Base-by-base conservation (phyloP, 2,888 invertebrate genomes). In the Amaurobius ferox region DNA sequence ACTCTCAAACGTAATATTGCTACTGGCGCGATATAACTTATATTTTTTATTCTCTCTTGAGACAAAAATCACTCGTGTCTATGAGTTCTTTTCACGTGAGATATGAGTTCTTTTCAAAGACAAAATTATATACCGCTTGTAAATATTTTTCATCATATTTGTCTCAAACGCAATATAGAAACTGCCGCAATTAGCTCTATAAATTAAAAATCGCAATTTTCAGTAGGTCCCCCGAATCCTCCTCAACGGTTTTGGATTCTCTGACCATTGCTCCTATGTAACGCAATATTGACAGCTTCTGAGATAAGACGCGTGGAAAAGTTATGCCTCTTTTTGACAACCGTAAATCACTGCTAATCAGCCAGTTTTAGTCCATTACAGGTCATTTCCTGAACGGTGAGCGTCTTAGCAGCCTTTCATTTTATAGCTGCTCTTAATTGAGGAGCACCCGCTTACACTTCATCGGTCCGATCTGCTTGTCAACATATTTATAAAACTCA, bases 271-370 rank as follows among this genome's bases (percentile, higher is more conserved):
- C 81, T 40, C 68, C 61, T 29, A 66, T 26, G 73, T 73, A 73
- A 79, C 44, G 71, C 71, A 66, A 39, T 76, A 83, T 83, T 83
- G 83, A 83, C 77, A 77, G 76, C 81, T 70, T 30, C 32, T 7
- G 32, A 62, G 83, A 83, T 83, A 83, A 83, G 64, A 30, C 28
- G 35, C 29, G 39, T 7, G 35, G 9, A 44, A 66, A 11, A 28
- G 61, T 40, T 70, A 44, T 68, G 29, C 55, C 66, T 64, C 48
- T 76, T 71, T 68, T 83, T 71, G 71, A 77, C 48, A 48, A 29
- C 23, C 29, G 64, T 83, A 83, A 83, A 83, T 83, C 83, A 83
- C 48, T 61, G 71, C 26, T 83, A 83, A 83, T 83, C 83, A 77
- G 77, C 32, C 70, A 30, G 19, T 32, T 30, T 19, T 30, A 30